Conservation (phyloP, 2,113 vertebrate genomes). For the Marmota monax region DNA sequence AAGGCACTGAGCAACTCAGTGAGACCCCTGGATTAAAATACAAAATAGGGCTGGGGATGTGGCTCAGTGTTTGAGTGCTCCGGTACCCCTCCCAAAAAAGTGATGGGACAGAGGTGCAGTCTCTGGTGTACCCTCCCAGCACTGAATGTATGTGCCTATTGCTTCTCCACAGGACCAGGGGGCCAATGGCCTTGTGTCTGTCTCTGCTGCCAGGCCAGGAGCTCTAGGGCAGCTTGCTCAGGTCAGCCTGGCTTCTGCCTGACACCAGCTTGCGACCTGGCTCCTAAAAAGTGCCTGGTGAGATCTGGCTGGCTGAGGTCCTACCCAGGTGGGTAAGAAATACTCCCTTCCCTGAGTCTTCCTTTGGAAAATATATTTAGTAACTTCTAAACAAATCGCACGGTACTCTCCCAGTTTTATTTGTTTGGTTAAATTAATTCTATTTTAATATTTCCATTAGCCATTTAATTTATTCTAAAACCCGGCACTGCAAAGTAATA, state of each 20-base stretch:
- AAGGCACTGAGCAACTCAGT: no score
- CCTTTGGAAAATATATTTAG: slow-evolving; percentile 80
- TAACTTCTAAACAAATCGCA: slow-evolving; percentile 79
- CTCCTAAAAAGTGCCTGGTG: not conserved
- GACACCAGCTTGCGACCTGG: fast-evolving
- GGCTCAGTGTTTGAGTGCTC: no score
- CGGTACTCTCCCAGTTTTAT: slow-evolving; percentile 79
- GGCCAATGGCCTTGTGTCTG: fast-evolving
- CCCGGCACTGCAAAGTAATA: slow-evolving; percentile 86
- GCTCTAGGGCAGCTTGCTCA: not conserved
- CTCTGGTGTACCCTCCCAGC: no score
- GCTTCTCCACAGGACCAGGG: not conserved
- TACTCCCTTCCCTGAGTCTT: slow-evolving; percentile 63
- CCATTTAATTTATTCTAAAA: slow-evolving; percentile 86
- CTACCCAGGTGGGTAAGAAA: slow-evolving; percentile 2
- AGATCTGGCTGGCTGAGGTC: not conserved
- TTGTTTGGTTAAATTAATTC: slow-evolving; percentile 88
- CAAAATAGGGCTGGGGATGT: no score
- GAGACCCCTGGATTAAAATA: no score
- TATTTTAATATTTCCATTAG: slow-evolving; percentile 90
- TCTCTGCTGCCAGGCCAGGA: not conserved
- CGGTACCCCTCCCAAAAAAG: no score
- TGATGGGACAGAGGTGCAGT: not conserved
- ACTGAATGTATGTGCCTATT: no score
- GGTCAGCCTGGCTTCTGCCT: not conserved